Percentiles rank a stretch among this genome's conserved stretches.
These are phyloP conservation scores for Adrianichthys oophorus DNA, from an alignment of 2,797 vertebrate genomes.

Conservation along the genomic window DNA sequence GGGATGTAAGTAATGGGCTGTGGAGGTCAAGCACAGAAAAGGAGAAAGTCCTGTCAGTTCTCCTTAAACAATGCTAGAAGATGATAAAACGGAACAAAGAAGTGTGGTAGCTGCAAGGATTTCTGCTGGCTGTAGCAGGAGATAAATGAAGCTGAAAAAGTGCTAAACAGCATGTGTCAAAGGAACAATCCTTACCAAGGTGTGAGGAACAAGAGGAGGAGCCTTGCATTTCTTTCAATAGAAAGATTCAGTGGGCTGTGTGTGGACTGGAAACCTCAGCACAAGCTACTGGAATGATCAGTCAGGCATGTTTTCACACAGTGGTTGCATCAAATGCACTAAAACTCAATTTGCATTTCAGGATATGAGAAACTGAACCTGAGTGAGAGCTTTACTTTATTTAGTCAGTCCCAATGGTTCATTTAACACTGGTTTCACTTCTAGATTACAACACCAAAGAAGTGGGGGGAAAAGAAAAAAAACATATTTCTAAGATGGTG, in stretches of 20 bases:
- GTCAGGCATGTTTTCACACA: too few species aligned
- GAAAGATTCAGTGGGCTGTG: conserved; percentile 2
- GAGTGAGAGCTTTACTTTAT: too few species aligned
- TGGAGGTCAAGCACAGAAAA: conserved; percentile 8
- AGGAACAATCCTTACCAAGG: conserved; percentile 16
- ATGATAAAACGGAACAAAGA: conserved; percentile 17
- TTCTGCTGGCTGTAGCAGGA: conserved; percentile 11
- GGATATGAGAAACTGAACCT: too few species aligned
- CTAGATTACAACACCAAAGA: too few species aligned
- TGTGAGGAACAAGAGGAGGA: conserved; percentile 18
- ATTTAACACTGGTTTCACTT: too few species aligned
- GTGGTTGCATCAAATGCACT: too few species aligned
- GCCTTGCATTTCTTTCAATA: conserved; percentile 4
- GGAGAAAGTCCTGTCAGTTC: conserved; percentile 8
- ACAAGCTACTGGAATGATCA: conserved; percentile 4
- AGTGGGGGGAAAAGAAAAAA: too few species aligned
- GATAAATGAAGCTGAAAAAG: neutral
- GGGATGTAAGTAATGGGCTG: neutral
- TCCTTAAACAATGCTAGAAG: conserved; percentile 1
- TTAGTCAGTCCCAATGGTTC: too few species aligned
- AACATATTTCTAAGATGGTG: too few species aligned
- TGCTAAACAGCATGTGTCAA: conserved; percentile 19
- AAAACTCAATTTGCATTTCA: too few species aligned
- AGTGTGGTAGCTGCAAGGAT: conserved; percentile 22
- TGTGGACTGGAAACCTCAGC: conserved; percentile 6